phyloP scores from a whole-genome alignment of 1,140 invertebrate genomes.

The Dryas iulia region DNA sequence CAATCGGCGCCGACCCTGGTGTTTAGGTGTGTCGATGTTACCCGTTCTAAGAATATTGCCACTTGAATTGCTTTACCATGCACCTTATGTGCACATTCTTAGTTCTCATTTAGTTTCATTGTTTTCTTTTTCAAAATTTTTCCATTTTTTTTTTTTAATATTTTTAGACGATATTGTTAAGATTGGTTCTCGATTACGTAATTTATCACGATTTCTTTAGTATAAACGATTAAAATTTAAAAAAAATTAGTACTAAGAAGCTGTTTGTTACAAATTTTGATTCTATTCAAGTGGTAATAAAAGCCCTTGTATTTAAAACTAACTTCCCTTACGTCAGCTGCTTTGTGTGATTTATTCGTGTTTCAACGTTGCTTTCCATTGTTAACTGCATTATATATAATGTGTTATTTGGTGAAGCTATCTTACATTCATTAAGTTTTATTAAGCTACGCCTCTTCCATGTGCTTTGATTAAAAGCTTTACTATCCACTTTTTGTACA shows the following conservation, averaged over 20 bases:
- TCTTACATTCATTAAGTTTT: not conserved
- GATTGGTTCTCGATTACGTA: not conserved
- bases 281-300: slow-evolving; percentile 61
- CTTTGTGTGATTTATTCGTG: slow-evolving; percentile 53
- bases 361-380: slow-evolving; percentile 62
- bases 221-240: not conserved
- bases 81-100: slow-evolving; percentile 20
- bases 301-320: slow-evolving; percentile 35
- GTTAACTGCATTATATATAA: not conserved
- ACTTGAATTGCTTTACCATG: slow-evolving; percentile 50
- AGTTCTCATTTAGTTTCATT: not conserved
- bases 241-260: not conserved
- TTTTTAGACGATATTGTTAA: not conserved
- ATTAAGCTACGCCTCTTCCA: not conserved
- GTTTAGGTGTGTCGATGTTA: slow-evolving; percentile 81
- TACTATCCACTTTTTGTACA: not conserved
- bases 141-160: not conserved
- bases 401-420: not conserved
- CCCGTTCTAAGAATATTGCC: slow-evolving; percentile 52
- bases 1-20: slow-evolving; percentile 80
- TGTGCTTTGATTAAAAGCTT: not conserved
- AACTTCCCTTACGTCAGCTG: slow-evolving; percentile 48
- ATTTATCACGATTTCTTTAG: not conserved
- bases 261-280: not conserved
- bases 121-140: not conserved